phyloP scores from a whole-genome alignment of 2,113 vertebrate genomes.

The Amphiprion percula region DNA sequence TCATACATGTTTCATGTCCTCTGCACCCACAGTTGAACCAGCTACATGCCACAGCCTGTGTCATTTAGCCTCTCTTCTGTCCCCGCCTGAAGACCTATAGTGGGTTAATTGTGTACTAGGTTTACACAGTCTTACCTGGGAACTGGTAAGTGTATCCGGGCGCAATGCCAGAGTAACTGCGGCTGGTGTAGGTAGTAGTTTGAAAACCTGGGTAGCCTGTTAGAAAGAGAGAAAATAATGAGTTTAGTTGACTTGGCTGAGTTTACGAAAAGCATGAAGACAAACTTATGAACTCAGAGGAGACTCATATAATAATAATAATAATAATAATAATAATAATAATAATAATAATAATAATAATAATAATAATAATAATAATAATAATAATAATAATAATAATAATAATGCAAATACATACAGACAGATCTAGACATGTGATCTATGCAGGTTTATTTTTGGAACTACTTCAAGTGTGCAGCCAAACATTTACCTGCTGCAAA shows the following conservation, averaged over 20 bases:
- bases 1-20: slow-evolving; percentile 17
- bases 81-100: not conserved
- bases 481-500: slow-evolving; percentile 9
- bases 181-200: slow-evolving; percentile 94
- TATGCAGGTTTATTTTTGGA: slow-evolving; percentile 27
- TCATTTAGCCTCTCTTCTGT: slow-evolving; percentile 18
- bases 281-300: not conserved
- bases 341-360: no score
- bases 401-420: no score
- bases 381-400: no score
- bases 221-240: not conserved
- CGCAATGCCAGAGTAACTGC: slow-evolving; percentile 94
- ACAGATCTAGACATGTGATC: no score
- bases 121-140: slow-evolving; percentile 85
- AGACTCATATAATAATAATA: no score
- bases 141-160: slow-evolving; percentile 98
- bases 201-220: slow-evolving; percentile 96
- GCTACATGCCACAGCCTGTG: slow-evolving; percentile 20
- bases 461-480: slow-evolving; percentile 7
- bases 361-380: no score
- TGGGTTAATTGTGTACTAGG: not conserved
- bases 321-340: no score
- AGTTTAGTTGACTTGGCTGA: not conserved
- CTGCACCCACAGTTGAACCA: slow-evolving; percentile 28
- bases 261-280: not conserved